These are phyloP conservation scores for Caenorhabditis sp. DNA, from an alignment of 2,888 invertebrate genomes.

Conservation along the genomic window DNA sequence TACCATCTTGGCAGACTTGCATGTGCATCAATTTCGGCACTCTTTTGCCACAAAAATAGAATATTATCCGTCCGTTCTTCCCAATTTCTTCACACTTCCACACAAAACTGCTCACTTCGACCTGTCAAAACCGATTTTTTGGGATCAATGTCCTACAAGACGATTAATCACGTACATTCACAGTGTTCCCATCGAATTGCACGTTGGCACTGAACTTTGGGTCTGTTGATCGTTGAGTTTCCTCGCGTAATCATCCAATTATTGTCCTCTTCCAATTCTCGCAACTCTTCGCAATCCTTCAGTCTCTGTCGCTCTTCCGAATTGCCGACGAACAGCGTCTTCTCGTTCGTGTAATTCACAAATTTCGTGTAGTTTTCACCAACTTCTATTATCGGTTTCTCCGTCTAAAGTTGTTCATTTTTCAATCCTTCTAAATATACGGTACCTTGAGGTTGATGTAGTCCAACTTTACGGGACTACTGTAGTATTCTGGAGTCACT, in stretches of 20 bases:
- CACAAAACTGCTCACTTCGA: too few relatives aligned
- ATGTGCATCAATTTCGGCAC: constrained; percentile 1
- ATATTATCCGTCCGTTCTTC: neutral
- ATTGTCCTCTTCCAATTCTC: neutral
- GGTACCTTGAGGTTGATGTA: neutral
- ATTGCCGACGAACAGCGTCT: neutral
- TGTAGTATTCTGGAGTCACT: neutral
- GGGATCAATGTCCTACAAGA: too few relatives aligned
- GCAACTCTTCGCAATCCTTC: neutral
- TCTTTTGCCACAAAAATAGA: constrained; percentile 6
- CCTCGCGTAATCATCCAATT: constrained; percentile 6
- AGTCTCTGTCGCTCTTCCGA: neutral
- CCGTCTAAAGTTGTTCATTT: neutral
- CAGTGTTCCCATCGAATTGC: too few relatives aligned
- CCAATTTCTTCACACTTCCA: neutral
- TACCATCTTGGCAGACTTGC: constrained; percentile 1
- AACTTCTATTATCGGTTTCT: neutral
- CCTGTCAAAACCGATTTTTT: too few relatives aligned
- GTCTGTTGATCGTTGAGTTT: neutral
- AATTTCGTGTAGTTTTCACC: neutral
- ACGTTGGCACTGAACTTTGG: too few relatives aligned
- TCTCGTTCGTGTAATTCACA: neutral
- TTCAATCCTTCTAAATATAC: neutral
- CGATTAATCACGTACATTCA: too few relatives aligned
- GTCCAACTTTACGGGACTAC: neutral